These are phyloP conservation scores for Cyclura pinguis DNA, from an alignment of 2,797 vertebrate species.

Conservation along the genomic window DNA sequence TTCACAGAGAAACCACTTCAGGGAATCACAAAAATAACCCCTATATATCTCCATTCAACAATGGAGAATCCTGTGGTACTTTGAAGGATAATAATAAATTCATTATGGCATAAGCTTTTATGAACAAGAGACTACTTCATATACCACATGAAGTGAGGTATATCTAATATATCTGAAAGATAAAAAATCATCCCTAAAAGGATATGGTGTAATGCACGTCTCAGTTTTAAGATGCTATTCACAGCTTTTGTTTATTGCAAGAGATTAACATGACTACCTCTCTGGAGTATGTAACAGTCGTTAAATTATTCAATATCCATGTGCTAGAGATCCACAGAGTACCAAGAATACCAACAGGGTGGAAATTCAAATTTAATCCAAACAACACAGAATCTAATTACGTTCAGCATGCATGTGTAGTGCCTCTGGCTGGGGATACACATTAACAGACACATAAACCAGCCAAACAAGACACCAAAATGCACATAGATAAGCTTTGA, in stretches of 20 bases:
- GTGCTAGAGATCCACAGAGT: background rate
- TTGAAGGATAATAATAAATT: background rate
- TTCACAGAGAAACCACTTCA: background rate
- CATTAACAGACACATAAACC: background rate
- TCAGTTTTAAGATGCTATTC: background rate
- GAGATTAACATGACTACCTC: background rate
- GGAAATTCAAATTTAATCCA: background rate
- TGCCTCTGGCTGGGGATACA: background rate
- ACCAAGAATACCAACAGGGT: background rate
- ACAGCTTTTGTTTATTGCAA: background rate
- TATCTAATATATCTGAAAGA: background rate
- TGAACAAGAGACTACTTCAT: background rate
- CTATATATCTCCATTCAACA: background rate
- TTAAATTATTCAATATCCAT: background rate
- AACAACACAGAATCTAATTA: background rate
- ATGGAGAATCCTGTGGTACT: background rate
- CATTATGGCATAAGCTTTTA: background rate
- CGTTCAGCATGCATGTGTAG: background rate
- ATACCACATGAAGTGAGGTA: background rate
- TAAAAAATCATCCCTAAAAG: background rate
- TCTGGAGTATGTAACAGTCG: no score
- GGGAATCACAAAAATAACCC: background rate
- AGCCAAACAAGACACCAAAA: background rate
- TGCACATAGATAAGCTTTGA: background rate
- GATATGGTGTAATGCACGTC: background rate